Base-by-base conservation (phyloP, 2,888 invertebrate species). In the Dryomyza anilis region DNA sequence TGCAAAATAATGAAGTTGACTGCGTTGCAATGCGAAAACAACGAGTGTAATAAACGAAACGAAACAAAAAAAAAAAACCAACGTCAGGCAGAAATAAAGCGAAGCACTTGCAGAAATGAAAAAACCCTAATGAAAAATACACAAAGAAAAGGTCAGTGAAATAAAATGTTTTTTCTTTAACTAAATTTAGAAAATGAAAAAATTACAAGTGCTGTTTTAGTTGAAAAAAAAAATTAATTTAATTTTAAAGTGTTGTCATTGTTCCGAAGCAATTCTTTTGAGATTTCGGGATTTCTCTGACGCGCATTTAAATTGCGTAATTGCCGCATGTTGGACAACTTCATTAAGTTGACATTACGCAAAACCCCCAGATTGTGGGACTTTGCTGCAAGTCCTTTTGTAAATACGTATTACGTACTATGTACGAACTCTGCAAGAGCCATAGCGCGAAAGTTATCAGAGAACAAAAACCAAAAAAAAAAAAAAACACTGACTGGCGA, bases 311-410 rank as follows among this genome's bases (percentile, higher is more conserved):
- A 50, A 50, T 50, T 50, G 14, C 25, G 50, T n/a, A n/a, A 25
- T 50, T 50, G 50, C 50, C 23, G 23, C 50, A 25, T 50, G 50
- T 50, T 50, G n/a, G 25, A 50, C 50, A 50, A 50, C 50, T 50
- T 50, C 50, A 25, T 50, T 50, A 50, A 50, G 25, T 50, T 50
- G 23, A 25, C 50, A 50, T 50, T 50, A 50, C 50, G 25, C 12
- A 50, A 50, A 21, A n/a, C n/a, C n/a, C n/a, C n/a, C n/a, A n/a
- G n/a, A n/a, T n/a, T n/a, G n/a, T n/a, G n/a, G n/a, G n/a, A n/a
- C n/a, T n/a, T n/a, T n/a, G n/a, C n/a, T n/a, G n/a, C n/a, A n/a
- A n/a, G n/a, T n/a, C n/a, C n/a, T n/a, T n/a, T n/a, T n/a, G n/a
- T n/a, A n/a, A n/a, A n/a, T n/a, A n/a, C n/a, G n/a, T n/a, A n/a